Evolutionary conservation across 2,797 vertebrate genomes (phyloP), one percentile per base, ranked within the genome.

Genomic region (Triplophysa yarkandensis): DNA sequence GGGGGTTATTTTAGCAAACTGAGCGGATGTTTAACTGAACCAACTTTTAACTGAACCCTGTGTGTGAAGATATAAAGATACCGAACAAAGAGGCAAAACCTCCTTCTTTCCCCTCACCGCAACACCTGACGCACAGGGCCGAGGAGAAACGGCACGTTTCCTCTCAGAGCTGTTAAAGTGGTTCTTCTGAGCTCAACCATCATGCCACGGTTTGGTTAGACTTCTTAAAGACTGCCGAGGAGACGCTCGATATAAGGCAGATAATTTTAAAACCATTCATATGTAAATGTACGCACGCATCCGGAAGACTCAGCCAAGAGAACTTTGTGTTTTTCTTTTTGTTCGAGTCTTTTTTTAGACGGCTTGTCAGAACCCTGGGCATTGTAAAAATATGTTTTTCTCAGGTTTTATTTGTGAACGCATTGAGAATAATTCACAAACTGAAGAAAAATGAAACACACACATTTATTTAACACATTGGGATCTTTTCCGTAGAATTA

Each of bases 161-260:
- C 95, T 95, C 91, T 92, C 91, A 89, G 90, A 90, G 91, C 90
- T 92, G 91, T 91, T 92, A 92, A 95, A 95, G 93, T 94, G 92
- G 91, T 94, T 94, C 93, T 92, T 90, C 83, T 82, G 82, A 83
- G 79, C 82, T 85, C 80, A 80, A 85, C 88, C 85, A 89, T 89
- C 87, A 90, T 90, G 94, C 93, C 93, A 77, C 85, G 90, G 88
- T 88, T 89, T 87, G 86, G 88, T 87, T 86, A 85, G 83, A 78
- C 88, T 30, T 78, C 89, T 85, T 69, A 81, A 82, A 68, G 78
- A 81, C 85, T 74, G 74, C 75, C 62, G 80, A 74, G 72, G 71
- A 80, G 81, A 80, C 57, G 77, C 74, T 82, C 78, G 76, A 80
- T 78, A 80, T 76, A 82, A 78, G 60, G 27, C 63, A 80, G 75